Conservation (phyloP, 2,797 vertebrate species). For the Melanogrammus aeglefinus region DNA sequence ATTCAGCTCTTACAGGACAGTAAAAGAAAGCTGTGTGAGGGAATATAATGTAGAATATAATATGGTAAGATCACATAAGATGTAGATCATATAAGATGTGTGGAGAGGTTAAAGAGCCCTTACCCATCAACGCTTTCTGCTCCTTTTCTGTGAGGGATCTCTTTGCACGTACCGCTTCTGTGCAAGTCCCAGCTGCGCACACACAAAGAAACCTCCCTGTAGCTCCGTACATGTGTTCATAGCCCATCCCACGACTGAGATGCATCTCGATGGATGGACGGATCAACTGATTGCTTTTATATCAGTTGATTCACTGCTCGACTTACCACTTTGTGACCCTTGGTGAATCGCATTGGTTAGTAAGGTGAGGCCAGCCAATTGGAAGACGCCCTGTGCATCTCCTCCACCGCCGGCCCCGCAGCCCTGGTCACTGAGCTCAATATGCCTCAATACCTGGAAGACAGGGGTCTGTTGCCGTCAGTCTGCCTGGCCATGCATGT, state of each 20-base stretch:
- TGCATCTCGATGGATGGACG: neutral
- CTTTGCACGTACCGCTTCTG: constrained; percentile 71
- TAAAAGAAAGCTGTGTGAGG: too few relatives aligned
- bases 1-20: too few relatives aligned
- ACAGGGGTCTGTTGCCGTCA: constrained; percentile 2
- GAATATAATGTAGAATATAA: neutral
- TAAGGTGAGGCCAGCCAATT: constrained; percentile 83
- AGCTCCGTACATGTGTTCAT: too few relatives aligned
- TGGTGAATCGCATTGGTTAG: constrained; percentile 84
- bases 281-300: neutral
- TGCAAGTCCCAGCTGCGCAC: constrained; percentile 54
- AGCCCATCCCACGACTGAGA: neutral
- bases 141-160: constrained; percentile 49
- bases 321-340: constrained; percentile 31
- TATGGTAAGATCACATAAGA: too few relatives aligned
- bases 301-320: neutral
- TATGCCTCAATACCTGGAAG: constrained; percentile 74
- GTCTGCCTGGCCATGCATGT: neutral
- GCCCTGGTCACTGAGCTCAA: constrained; percentile 85
- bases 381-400: constrained; percentile 80
- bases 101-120: constrained; percentile 6
- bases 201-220: neutral
- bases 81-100: neutral
- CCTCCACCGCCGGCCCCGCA: constrained; percentile 89
- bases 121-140: constrained; percentile 35